phyloP scores from a whole-genome alignment of 2,797 vertebrate species.

The Pangasius djambal region DNA sequence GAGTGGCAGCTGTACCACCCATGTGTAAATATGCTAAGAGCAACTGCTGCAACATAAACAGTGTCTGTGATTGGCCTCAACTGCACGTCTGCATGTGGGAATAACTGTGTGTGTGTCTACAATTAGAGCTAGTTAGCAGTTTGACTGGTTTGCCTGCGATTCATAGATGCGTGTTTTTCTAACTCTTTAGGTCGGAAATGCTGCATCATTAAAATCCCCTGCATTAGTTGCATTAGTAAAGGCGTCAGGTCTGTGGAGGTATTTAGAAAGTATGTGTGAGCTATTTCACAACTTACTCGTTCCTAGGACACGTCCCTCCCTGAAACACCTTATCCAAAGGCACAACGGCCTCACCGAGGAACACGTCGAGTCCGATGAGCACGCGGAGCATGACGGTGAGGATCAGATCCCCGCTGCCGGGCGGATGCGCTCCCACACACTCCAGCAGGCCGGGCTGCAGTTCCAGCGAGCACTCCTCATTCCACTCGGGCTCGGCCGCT shows the following conservation, averaged over 20 bases:
- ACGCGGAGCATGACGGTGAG: constrained; percentile 94
- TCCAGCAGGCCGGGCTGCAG: constrained; percentile 86
- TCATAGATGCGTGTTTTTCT: not conserved
- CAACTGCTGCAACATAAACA: not conserved
- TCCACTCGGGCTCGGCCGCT: constrained; percentile 85
- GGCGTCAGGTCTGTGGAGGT: not conserved
- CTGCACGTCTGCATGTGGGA: not conserved
- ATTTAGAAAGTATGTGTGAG: not conserved
- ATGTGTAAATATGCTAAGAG: not conserved
- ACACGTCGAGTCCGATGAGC: constrained; percentile 91
- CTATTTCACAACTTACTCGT: constrained; percentile 78
- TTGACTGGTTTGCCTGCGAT: not conserved
- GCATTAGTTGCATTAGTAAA: not conserved
- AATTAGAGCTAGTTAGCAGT: not conserved
- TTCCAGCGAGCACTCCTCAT: constrained; percentile 89
- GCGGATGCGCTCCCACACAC: constrained; percentile 66
- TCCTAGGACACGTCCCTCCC: constrained; percentile 79
- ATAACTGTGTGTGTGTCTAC: not conserved
- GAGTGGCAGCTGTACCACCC: constrained; percentile 4
- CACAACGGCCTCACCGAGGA: constrained; percentile 86
- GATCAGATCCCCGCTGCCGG: constrained; percentile 79
- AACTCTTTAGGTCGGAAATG: not conserved
- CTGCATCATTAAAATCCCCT: not conserved
- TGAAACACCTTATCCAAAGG: constrained; percentile 82
- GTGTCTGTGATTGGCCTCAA: not conserved